phyloP scores from a whole-genome alignment of 1,140 invertebrate genomes.

The Drosophila funebris region DNA sequence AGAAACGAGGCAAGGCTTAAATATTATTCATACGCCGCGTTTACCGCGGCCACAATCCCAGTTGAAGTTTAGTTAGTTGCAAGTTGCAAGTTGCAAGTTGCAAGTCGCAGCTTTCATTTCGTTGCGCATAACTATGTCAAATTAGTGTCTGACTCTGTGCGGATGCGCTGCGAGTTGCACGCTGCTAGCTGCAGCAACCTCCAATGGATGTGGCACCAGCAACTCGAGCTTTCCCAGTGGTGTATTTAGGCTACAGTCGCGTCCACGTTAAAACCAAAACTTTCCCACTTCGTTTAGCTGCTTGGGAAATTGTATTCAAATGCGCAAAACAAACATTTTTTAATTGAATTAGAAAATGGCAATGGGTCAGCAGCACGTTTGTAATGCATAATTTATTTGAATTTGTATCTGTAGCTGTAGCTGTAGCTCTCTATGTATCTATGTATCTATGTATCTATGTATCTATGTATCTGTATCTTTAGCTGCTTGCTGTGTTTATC shows the following conservation, averaged over 20 bases:
- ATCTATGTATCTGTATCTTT: slow-evolving; percentile 20
- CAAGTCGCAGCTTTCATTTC: slow-evolving; percentile 69
- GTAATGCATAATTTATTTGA: slow-evolving; percentile 81
- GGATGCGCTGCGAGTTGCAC: slow-evolving; percentile 23
- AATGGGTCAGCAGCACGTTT: slow-evolving; percentile 83
- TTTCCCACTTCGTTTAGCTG: slow-evolving; percentile 61
- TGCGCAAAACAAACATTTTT: slow-evolving; percentile 69
- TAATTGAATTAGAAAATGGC: slow-evolving; percentile 83
- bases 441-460: slow-evolving; percentile 30
- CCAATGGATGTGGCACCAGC: slow-evolving; percentile 1
- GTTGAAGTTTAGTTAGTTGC: slow-evolving; percentile 27
- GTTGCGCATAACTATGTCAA: slow-evolving; percentile 80
- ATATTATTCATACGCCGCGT: slow-evolving; percentile 78
- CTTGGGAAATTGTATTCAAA: slow-evolving; percentile 81
- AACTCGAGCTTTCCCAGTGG: slow-evolving; percentile 65
- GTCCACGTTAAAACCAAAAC: slow-evolving; percentile 30
- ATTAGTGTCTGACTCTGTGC: slow-evolving; percentile 67
- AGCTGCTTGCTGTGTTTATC: not conserved
- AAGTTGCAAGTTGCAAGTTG: slow-evolving; percentile 16
- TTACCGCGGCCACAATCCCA: slow-evolving; percentile 44
- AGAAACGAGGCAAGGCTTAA: slow-evolving; percentile 35
- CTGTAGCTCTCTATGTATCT: slow-evolving; percentile 31
- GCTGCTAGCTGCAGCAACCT: too few relatives aligned
- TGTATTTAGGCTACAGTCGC: slow-evolving; percentile 49
- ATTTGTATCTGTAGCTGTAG: slow-evolving; percentile 36